These are phyloP conservation scores for Petrosia ficiformis DNA, from an alignment of 37 sponge, comb jelly and placozoan genomes.

Conservation along the genomic window DNA sequence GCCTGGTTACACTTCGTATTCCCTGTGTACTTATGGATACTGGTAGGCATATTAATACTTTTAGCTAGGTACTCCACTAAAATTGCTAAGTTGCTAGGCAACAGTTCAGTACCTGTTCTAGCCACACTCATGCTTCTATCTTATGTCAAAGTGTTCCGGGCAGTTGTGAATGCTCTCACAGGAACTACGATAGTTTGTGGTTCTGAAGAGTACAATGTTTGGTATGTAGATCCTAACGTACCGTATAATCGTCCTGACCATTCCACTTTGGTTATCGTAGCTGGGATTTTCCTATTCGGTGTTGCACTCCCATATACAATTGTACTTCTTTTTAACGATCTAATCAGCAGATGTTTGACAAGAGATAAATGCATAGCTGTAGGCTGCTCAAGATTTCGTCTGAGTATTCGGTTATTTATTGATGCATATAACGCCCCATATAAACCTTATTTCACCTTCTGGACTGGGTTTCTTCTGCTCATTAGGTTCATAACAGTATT, in stretches of 20 bases:
- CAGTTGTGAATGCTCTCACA: neutral
- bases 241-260: slow-evolving; percentile 4
- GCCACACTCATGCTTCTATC: slow-evolving; percentile 35
- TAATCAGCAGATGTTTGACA: neutral
- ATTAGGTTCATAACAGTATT: slow-evolving; percentile 13
- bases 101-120: slow-evolving; percentile 29
- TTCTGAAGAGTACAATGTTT: neutral
- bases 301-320: slow-evolving; percentile 25
- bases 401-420: slow-evolving; percentile 7
- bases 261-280: neutral
- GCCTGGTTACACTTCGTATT: slow-evolving; percentile 42
- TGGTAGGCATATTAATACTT: neutral
- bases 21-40: slow-evolving; percentile 11
- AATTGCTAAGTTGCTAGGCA: neutral
- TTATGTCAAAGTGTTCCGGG: slow-evolving; percentile 22
- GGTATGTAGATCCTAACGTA: slow-evolving; percentile 22
- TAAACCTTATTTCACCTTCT: slow-evolving; percentile 14
- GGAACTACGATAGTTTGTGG: neutral
- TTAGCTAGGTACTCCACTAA: neutral
- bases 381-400: neutral
- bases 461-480: slow-evolving; percentile 38
- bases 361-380: neutral
- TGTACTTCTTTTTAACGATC: slow-evolving; percentile 10
- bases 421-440: slow-evolving; percentile 44
- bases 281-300: neutral